Base-by-base conservation (phyloP, 2,888 invertebrate genomes). In the Dasypogon diadema region DNA sequence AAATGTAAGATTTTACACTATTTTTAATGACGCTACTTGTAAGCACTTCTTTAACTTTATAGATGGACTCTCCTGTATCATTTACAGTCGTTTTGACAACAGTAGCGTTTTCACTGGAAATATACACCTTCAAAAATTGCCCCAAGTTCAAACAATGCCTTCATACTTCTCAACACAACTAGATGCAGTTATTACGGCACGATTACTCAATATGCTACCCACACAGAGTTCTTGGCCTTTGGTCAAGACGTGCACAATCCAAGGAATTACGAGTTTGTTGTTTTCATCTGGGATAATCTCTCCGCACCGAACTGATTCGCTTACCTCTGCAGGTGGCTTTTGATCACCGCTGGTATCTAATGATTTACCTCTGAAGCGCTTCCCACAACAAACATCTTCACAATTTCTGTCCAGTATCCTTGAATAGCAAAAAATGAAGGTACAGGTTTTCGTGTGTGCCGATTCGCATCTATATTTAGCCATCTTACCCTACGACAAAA, bases 341-440 rank as follows among this genome's bases (percentile, higher is more conserved):
- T 76, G 58, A 37, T 73, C 54, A 16, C 14, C 37, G 6, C 56
- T 72, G 4, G 24, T 30, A 34, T 76, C 76, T 16, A 76, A 24
- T 12, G 76, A 76, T 56, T 76, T 76, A 24, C 76, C 76, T 74
- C 74, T 73, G 1, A 58, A 37, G 4, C 76, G 76, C 55, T 76
- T 76, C 8, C 76, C 74, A 30, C 76, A 76, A 48, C 76, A 76
- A n/a, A 76, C 65, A 48, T 76, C 76, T 65, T 76, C 76, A 51
- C 76, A 76, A 26, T 56, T 76, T 74, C 76, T 37, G 26, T 76
- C 76, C 48, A 76, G 74, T 14, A 76, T 76, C 58, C 76, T 76
- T 75, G 75, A 75, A 65, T 51, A n/a, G n/a, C n/a, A n/a, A n/a
- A n/a, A n/a, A n/a, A n/a, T n/a, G n/a, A n/a, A n/a, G n/a, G n/a